Conservation (phyloP, 2,888 invertebrate genomes). For the Microplitis deprimator region DNA sequence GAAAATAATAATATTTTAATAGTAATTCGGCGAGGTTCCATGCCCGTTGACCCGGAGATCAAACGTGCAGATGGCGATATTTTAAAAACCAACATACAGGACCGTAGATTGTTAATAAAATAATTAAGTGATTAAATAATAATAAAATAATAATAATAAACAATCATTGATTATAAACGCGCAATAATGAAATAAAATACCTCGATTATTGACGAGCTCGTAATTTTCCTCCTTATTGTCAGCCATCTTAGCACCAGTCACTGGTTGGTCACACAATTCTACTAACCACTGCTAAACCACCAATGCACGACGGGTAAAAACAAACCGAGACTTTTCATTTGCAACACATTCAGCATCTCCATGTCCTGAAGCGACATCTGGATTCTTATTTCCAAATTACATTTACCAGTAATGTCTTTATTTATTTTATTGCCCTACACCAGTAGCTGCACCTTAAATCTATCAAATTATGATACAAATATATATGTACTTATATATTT, state of each 20-base stretch:
- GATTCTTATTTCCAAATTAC: neutral
- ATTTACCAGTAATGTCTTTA: neutral
- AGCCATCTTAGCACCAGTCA: slow-evolving; percentile 72
- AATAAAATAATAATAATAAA: slow-evolving; percentile 32
- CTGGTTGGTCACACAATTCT: slow-evolving; percentile 54
- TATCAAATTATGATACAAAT: no score
- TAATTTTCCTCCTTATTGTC: slow-evolving; percentile 71
- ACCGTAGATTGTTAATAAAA: neutral
- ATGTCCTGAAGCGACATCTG: slow-evolving; percentile 29
- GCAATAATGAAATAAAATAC: slow-evolving; percentile 60
- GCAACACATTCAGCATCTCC: slow-evolving; percentile 31
- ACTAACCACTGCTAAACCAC: neutral
- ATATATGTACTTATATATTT: no score
- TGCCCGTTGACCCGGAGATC: slow-evolving; percentile 51
- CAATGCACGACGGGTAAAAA: slow-evolving; percentile 70
- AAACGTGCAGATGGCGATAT: slow-evolving; percentile 63
- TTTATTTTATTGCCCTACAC: no score
- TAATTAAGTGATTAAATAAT: slow-evolving; percentile 18
- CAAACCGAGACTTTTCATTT: slow-evolving; percentile 52
- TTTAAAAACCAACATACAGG: slow-evolving; percentile 54
- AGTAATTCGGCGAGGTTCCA: slow-evolving; percentile 50
- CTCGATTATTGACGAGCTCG: slow-evolving; percentile 70
- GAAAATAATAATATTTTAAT: slow-evolving; percentile 34
- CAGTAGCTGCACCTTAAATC: no score
- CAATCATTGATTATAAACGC: slow-evolving; percentile 48